These are phyloP conservation scores for Hypomecis atomaria DNA, from an alignment of 2,888 invertebrate species.

Conservation along the genomic window DNA sequence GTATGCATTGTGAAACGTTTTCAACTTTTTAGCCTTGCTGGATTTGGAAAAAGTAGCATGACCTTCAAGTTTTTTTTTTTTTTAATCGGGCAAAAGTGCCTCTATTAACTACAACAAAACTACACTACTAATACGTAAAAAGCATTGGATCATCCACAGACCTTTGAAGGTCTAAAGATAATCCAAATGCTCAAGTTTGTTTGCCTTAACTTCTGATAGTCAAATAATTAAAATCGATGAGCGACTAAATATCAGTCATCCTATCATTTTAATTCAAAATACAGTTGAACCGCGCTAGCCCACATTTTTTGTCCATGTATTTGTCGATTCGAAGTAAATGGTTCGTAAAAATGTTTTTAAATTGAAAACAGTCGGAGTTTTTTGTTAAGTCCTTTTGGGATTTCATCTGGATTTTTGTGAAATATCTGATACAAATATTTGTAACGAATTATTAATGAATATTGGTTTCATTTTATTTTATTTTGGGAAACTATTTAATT, in stretches of 20 bases:
- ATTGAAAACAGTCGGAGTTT: conserved; percentile 16
- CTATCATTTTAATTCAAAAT: conserved; percentile 24
- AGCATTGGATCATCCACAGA: too few relatives aligned
- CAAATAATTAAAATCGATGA: not conserved
- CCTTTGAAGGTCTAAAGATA: too few relatives aligned
- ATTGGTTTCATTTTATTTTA: not conserved
- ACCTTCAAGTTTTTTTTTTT: too few relatives aligned
- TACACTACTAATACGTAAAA: too few relatives aligned
- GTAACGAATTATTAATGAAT: not conserved
- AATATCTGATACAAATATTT: conserved; percentile 3
- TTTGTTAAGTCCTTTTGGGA: conserved; percentile 13
- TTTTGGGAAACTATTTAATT: too few relatives aligned
- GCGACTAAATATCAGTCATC: not conserved
- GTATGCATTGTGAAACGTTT: too few relatives aligned
- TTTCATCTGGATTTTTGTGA: conserved; percentile 13
- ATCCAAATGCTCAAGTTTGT: too few relatives aligned
- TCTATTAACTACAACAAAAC: too few relatives aligned
- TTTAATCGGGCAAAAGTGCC: too few relatives aligned
- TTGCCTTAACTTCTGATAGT: too few relatives aligned
- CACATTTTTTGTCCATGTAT: conserved; percentile 20
- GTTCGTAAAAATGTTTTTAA: conserved; percentile 26
- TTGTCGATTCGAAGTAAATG: conserved; percentile 26
- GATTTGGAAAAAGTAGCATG: too few relatives aligned
- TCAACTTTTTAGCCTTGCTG: too few relatives aligned
- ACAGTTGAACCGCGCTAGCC: conserved; percentile 6